Evolutionary conservation across 2,113 vertebrate species (phyloP).

Genomic region (Passer domesticus): DNA sequence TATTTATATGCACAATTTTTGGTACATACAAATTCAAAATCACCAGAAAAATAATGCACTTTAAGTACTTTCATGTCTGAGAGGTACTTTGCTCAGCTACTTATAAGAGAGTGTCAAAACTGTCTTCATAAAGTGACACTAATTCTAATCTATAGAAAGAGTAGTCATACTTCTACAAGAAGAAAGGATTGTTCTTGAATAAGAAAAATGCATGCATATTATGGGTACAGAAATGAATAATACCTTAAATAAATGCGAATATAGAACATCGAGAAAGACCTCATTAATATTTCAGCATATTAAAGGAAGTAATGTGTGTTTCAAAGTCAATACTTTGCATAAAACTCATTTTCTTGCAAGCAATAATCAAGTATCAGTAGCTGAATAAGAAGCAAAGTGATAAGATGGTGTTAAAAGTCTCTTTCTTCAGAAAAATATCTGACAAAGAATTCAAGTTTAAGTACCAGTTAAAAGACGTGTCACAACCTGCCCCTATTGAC

Average conservation of each 20-base stretch:
- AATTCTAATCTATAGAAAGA: conserved; percentile 3
- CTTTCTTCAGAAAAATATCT: neutral
- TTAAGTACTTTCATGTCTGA: neutral
- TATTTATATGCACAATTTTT: neutral
- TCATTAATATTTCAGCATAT: neutral
- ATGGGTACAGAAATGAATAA: neutral
- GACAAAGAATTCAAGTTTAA: neutral
- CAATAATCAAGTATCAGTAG: neutral
- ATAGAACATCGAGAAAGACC: neutral
- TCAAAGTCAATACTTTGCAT: neutral
- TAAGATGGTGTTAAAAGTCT: neutral
- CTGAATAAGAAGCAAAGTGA: neutral
- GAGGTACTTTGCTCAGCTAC: neutral
- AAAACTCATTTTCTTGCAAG: conserved; percentile 3
- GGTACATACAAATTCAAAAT: neutral
- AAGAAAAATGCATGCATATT: neutral
- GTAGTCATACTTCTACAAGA: conserved; percentile 16
- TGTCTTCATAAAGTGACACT: neutral
- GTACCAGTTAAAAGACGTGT: neutral
- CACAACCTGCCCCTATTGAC: neutral
- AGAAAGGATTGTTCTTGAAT: conserved; percentile 25
- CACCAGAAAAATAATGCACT: neutral
- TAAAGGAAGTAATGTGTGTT: neutral
- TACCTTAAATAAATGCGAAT: neutral
- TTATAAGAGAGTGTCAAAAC: neutral